Conservation (phyloP, 2,113 vertebrate genomes). For the Hippocampus guttulatus region DNA sequence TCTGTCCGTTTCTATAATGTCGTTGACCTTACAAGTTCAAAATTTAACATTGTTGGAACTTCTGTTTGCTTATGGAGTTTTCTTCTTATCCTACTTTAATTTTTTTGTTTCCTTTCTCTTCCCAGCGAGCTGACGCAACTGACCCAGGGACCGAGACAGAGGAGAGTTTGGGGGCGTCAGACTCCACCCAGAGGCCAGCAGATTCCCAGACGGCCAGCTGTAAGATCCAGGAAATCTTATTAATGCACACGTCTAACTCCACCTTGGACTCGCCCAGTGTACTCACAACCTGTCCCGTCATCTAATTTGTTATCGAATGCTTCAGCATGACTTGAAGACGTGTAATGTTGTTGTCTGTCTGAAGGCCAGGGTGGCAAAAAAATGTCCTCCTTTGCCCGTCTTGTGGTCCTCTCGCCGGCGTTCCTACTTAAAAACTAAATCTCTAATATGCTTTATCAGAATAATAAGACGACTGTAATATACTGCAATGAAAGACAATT, state of each 20-base stretch:
- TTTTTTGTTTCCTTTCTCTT: conserved; percentile 16
- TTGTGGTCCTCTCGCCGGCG: background rate
- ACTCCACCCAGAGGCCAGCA: conserved; percentile 86
- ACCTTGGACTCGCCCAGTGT: conserved; percentile 27
- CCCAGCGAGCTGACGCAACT: conserved; percentile 85
- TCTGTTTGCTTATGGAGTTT: background rate
- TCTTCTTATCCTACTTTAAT: background rate
- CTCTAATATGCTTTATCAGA: background rate
- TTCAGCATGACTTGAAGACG: conserved; percentile 23
- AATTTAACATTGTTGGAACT: background rate
- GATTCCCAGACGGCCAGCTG: conserved; percentile 85
- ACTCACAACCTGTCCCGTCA: conserved; percentile 29
- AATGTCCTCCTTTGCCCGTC: background rate
- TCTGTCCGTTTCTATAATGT: background rate
- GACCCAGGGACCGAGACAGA: conserved; percentile 93
- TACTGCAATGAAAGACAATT: background rate
- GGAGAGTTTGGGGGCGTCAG: conserved; percentile 87
- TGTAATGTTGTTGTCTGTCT: conserved; percentile 49
- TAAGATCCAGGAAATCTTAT: conserved; percentile 70
- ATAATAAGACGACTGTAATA: background rate
- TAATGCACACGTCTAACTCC: conserved; percentile 20
- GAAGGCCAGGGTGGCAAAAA: background rate
- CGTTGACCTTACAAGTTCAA: background rate
- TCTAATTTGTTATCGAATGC: conserved; percentile 41
- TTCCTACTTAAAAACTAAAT: background rate